A percentile compares a stretch with the other conserved stretches of the same genome.
These are phyloP conservation scores for Gonioctena quinquepunctata DNA, from an alignment of 1,140 invertebrate genomes.

Conservation along the genomic window DNA sequence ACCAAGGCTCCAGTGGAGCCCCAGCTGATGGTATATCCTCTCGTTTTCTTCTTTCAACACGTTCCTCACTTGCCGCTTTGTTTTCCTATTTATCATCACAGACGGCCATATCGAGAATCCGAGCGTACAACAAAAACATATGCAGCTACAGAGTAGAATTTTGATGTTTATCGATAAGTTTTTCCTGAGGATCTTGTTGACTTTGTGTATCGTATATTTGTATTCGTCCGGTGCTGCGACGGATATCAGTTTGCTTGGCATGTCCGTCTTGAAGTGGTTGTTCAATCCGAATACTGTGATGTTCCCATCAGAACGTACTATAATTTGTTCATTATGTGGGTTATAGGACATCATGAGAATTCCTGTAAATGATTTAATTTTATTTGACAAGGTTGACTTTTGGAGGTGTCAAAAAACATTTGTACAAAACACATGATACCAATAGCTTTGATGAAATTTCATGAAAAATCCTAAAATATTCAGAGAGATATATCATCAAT, in stretches of 20 bases:
- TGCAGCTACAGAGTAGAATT: conserved; percentile 15
- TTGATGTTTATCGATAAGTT: conserved; percentile 18
- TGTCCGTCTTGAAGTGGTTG: conserved; percentile 25
- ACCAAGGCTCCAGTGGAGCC: conserved; percentile 24
- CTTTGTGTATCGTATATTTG: conserved; percentile 26
- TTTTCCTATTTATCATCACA: conserved; percentile 24
- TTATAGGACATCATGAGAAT: conserved; percentile 1
- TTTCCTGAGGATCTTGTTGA: conserved; percentile 20
- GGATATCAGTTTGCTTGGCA: conserved; percentile 27
- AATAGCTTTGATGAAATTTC: too few relatives aligned
- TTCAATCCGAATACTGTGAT: conserved; percentile 27
- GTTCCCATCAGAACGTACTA: conserved; percentile 29
- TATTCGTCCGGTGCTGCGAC: conserved; percentile 29
- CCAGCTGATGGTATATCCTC: conserved; percentile 28
- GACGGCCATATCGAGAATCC: conserved; percentile 23
- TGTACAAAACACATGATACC: too few relatives aligned
- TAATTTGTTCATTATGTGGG: conserved; percentile 18
- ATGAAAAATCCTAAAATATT: too few relatives aligned
- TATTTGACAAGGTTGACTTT: not conserved
- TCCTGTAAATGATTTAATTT: not conserved
- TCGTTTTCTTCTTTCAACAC: conserved; percentile 27
- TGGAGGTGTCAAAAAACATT: too few relatives aligned
- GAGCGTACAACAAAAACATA: conserved; percentile 24
- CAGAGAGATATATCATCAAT: too few relatives aligned
- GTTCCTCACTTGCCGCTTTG: conserved; percentile 20